Evolutionary conservation across 1,140 invertebrate genomes (phyloP).

Genomic region (Drosophila rufa): DNA sequence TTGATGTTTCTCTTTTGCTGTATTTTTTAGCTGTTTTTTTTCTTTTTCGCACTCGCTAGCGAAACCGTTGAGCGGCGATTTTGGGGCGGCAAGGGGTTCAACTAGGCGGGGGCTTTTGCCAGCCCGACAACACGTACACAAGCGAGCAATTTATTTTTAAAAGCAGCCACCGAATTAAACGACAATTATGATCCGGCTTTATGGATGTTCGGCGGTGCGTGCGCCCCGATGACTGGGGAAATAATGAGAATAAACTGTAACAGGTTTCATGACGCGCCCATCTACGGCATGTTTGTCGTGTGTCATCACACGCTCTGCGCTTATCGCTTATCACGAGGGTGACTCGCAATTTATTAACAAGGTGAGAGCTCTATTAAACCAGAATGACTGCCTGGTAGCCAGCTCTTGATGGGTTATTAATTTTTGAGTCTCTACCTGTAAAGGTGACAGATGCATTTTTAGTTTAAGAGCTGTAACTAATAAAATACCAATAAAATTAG

Average conservation of each 20-base stretch:
- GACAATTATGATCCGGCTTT: constrained; percentile 52
- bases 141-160: constrained; percentile 25
- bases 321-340: constrained; percentile 18
- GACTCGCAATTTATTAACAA: constrained; percentile 22
- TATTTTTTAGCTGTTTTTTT: constrained; percentile 19
- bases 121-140: constrained; percentile 55
- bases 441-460: too few relatives aligned
- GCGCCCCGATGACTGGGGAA: constrained; percentile 23
- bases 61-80: constrained; percentile 55
- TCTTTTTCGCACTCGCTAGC: constrained; percentile 56
- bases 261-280: constrained; percentile 55
- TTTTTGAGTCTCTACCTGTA: neutral
- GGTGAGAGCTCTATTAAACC: constrained; percentile 10
- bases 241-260: constrained; percentile 53
- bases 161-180: constrained; percentile 39
- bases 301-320: constrained; percentile 30
- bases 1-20: constrained; percentile 25
- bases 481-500: neutral
- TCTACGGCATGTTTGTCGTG: constrained; percentile 22
- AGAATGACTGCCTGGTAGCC: neutral
- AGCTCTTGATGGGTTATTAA: constrained; percentile 20
- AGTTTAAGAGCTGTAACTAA: neutral
- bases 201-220: constrained; percentile 35
- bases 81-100: neutral
- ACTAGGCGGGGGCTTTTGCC: constrained; percentile 22